Evolutionary conservation across 2,113 vertebrate species (phyloP).

Genomic region (Lamprotornis superbus): DNA sequence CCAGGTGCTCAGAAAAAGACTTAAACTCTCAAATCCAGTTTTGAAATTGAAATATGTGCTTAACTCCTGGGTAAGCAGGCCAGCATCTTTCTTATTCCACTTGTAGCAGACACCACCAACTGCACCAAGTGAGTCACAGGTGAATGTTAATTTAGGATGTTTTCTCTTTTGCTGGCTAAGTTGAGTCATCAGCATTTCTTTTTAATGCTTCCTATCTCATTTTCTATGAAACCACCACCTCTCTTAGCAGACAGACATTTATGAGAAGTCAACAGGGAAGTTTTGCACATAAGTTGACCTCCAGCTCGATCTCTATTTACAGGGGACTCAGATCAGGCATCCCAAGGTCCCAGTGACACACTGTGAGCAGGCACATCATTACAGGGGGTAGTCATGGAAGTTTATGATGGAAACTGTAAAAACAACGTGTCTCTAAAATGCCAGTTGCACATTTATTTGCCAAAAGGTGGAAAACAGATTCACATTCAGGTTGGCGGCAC

Average conservation of each 20-base stretch:
- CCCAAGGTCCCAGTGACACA: neutral
- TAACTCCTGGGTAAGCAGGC: neutral
- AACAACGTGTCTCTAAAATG: neutral
- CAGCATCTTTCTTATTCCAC: neutral
- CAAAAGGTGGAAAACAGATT: slow-evolving; percentile 32
- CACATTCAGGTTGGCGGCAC: neutral
- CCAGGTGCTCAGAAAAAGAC: neutral
- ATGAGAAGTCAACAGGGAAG: neutral
- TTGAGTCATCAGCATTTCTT: neutral
- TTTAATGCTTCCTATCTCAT: neutral
- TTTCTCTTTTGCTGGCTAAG: neutral
- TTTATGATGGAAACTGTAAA: neutral
- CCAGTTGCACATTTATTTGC: neutral
- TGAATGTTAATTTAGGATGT: neutral
- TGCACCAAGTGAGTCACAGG: neutral
- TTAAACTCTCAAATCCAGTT: neutral
- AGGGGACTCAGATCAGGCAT: neutral
- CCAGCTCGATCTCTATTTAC: neutral
- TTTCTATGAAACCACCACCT: neutral
- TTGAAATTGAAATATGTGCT: neutral
- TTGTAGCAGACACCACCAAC: neutral
- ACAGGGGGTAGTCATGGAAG: neutral
- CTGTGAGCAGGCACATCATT: neutral
- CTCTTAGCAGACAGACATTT: neutral
- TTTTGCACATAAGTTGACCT: neutral